Evolutionary conservation across 2,888 invertebrate genomes (phyloP).

Genomic region (Drosophila peninsularis): DNA sequence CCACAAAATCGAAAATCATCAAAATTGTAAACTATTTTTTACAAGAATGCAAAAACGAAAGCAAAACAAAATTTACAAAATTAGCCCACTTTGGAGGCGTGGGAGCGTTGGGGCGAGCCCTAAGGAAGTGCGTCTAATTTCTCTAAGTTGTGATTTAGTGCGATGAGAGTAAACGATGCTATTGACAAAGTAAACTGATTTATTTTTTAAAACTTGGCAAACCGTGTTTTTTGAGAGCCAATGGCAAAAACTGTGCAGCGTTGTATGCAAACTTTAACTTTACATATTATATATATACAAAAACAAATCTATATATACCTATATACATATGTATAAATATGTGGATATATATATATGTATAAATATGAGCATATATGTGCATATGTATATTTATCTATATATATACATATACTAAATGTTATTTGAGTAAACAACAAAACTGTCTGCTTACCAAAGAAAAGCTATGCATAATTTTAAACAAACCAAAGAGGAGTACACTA

Average conservation of each 20-base stretch:
- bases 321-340: slow-evolving; percentile 20
- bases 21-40: slow-evolving; percentile 78
- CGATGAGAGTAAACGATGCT: slow-evolving; percentile 57
- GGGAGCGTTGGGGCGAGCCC: slow-evolving; percentile 34
- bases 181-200: slow-evolving; percentile 73
- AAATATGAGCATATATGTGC: slow-evolving; percentile 32
- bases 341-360: slow-evolving; percentile 28
- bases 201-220: slow-evolving; percentile 73
- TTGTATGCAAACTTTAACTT: slow-evolving; percentile 63
- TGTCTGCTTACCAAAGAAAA: slow-evolving; percentile 57
- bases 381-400: slow-evolving; percentile 37
- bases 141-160: slow-evolving; percentile 74
- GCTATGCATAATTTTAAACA: slow-evolving; percentile 59
- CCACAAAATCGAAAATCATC: slow-evolving; percentile 40
- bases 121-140: slow-evolving; percentile 66
- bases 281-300: slow-evolving; percentile 50
- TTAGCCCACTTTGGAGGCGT: slow-evolving; percentile 60
- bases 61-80: slow-evolving; percentile 31
- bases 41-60: slow-evolving; percentile 53
- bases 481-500: background rate
- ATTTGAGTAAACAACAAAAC: slow-evolving; percentile 68
- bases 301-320: slow-evolving; percentile 40
- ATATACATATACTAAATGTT: slow-evolving; percentile 69
- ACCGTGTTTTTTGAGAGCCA: slow-evolving; percentile 67
- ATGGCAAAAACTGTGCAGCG: slow-evolving; percentile 67